phyloP scores from a whole-genome alignment of 2,113 vertebrate species.

The Psettodes erumei region DNA sequence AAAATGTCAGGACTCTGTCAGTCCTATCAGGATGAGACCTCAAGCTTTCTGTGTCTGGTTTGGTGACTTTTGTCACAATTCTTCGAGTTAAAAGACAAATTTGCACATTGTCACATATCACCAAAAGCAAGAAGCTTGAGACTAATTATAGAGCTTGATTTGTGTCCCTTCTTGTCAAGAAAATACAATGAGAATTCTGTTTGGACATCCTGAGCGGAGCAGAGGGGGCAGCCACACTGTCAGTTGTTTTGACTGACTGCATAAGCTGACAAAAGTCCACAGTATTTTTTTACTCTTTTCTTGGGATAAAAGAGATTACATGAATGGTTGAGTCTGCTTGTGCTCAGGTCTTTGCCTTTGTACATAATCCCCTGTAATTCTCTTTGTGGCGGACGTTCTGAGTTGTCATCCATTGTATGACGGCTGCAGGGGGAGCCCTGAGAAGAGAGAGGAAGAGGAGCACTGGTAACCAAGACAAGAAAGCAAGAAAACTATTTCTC shows the following conservation, averaged over 20 bases:
- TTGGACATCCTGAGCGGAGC: conserved; percentile 17
- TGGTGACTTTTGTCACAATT: conserved; percentile 38
- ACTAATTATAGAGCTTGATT: conserved; percentile 50
- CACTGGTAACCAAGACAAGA: conserved; percentile 15
- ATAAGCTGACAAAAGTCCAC: not conserved
- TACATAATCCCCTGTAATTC: conserved; percentile 78
- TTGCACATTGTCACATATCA: conserved; percentile 24
- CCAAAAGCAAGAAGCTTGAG: conserved; percentile 24
- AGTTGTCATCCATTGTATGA: conserved; percentile 64
- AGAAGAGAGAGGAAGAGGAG: conserved; percentile 28
- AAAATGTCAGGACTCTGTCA: conserved; percentile 33
- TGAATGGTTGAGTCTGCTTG: conserved; percentile 65
- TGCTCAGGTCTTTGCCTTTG: conserved; percentile 64
- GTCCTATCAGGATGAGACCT: conserved; percentile 40
- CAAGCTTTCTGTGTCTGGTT: conserved; percentile 13
- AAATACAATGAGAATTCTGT: conserved; percentile 14
- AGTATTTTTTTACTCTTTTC: conserved; percentile 21
- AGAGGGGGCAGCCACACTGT: conserved; percentile 14
- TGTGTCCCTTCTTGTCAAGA: conserved; percentile 14
- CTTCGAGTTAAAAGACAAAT: conserved; percentile 46
- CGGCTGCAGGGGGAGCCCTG: conserved; percentile 31
- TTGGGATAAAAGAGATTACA: conserved; percentile 69
- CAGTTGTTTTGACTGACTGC: conserved; percentile 8
- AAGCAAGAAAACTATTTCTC: conserved; percentile 15
- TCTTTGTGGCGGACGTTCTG: conserved; percentile 68